Base-by-base conservation (phyloP, 2,888 invertebrate species). In the Eulithis testata region DNA sequence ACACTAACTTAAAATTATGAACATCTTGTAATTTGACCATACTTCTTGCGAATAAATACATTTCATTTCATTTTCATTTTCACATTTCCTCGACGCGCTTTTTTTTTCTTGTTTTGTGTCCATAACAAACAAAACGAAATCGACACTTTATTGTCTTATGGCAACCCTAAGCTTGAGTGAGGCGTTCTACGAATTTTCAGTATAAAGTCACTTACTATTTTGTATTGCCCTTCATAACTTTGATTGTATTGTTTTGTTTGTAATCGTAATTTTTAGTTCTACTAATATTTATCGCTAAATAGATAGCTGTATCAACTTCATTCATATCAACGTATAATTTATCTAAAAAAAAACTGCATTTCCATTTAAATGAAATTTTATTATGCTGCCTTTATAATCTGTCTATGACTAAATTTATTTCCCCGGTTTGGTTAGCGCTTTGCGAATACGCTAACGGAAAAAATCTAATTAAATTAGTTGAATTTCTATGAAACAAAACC, bases 101-200 rank as follows among this genome's bases (percentile, higher is more conserved):
- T 40, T 40, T 40, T 40, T 40, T 40, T 40, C 8, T 40, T 40
- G 40, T 40, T 40, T 9, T 40, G 40, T 2, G 40, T 40, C 40
- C 40, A 31, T 31, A 40, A 9, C 9, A 5, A 3, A 40, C 40
- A 40, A 5, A 11, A 40, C 1, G 40, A 9, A 40, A 40, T 40
- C 40, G 40, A 40, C 9, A 40, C 40, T 40, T 40, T 40, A 40
- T 40, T 40, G 40, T 6, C 9, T 40, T 31, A 31, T 40, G 40
- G 40, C 40, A 40, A 40, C 40, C 40, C 40, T 40, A 40, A 1
- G 51, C 31, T 7, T 31, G 31, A 31, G 11, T 52, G 36, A 49
- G 57, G 27, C 37, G 12, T 69, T 69, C 68, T 60, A 49, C 49
- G 69, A 71, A 73, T 64, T 60, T 67, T 64, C 47, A 53, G 50